phyloP scores from a whole-genome alignment of 1,140 invertebrate genomes.

The Trachymyrmex cornetzi region DNA sequence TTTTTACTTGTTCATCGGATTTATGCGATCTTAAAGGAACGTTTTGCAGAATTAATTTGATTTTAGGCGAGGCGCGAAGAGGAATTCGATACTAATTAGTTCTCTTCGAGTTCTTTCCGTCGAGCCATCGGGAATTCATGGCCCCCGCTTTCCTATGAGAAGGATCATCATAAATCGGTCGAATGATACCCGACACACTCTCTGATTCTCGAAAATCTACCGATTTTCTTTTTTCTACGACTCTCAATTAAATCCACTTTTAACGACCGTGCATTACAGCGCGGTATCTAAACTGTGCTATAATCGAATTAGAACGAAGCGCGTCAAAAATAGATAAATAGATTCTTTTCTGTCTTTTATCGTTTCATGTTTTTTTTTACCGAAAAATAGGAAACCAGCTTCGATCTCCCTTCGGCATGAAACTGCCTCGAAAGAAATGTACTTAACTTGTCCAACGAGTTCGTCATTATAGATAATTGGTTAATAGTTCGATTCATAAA shows the following conservation, averaged over 20 bases:
- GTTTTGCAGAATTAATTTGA: constrained; percentile 44
- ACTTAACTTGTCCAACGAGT: background rate
- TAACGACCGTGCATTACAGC: constrained; percentile 54
- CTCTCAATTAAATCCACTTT: constrained; percentile 70
- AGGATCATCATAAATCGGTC: constrained; percentile 73
- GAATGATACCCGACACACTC: constrained; percentile 70
- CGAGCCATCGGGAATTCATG: constrained; percentile 64
- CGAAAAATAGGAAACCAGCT: background rate
- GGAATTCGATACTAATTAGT: background rate
- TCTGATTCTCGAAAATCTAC: background rate
- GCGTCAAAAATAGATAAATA: constrained; percentile 30
- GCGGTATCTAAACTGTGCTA: constrained; percentile 49
- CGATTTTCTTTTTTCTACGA: constrained; percentile 43
- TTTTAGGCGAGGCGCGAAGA: constrained; percentile 29
- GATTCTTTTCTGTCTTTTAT: background rate
- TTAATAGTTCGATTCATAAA: background rate
- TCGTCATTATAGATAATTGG: background rate
- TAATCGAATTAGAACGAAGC: constrained; percentile 42
- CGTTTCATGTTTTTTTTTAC: background rate
- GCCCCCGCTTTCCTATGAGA: constrained; percentile 43
- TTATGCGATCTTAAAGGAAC: background rate
- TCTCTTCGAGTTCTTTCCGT: background rate
- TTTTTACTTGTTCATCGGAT: background rate
- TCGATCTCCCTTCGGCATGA: background rate
- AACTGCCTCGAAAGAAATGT: background rate